phyloP scores from a whole-genome alignment of 2,113 vertebrate species.

The Cariama cristata region DNA sequence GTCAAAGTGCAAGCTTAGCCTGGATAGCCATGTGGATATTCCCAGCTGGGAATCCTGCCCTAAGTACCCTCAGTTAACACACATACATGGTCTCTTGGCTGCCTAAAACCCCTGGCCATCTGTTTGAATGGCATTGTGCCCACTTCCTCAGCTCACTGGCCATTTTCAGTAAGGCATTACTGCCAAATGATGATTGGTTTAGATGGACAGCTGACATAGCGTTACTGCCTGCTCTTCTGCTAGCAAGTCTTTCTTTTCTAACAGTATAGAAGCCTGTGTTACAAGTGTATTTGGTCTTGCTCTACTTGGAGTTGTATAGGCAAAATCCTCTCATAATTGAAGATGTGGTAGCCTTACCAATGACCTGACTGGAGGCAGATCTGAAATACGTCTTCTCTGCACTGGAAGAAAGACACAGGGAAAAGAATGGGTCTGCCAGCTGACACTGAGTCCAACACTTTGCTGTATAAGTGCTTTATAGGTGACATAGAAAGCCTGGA shows the following conservation, averaged over 20 bases:
- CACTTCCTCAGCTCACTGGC: slow-evolving; percentile 22
- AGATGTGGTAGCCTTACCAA: not conserved
- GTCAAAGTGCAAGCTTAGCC: slow-evolving; percentile 20
- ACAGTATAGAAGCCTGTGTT: not conserved
- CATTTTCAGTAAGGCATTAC: not conserved
- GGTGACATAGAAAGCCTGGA: not conserved
- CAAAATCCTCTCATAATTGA: not conserved
- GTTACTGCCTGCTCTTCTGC: not conserved
- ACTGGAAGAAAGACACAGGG: not conserved
- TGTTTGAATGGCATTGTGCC: slow-evolving; percentile 62
- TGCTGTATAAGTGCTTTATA: not conserved
- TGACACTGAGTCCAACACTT: not conserved
- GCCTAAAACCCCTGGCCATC: slow-evolving; percentile 65
- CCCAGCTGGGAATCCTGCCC: slow-evolving; percentile 58
- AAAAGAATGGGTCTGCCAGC: not conserved
- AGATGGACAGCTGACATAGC: not conserved
- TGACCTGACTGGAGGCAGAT: not conserved
- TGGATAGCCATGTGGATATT: slow-evolving; percentile 39
- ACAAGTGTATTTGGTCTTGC: not conserved
- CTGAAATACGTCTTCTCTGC: not conserved
- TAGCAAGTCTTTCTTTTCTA: not conserved
- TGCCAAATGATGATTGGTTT: not conserved
- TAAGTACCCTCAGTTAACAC: slow-evolving; percentile 63
- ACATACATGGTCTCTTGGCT: slow-evolving; percentile 60
- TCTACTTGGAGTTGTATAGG: not conserved